Conservation (phyloP, 2,113 vertebrate species). For the Morone saxatilis region DNA sequence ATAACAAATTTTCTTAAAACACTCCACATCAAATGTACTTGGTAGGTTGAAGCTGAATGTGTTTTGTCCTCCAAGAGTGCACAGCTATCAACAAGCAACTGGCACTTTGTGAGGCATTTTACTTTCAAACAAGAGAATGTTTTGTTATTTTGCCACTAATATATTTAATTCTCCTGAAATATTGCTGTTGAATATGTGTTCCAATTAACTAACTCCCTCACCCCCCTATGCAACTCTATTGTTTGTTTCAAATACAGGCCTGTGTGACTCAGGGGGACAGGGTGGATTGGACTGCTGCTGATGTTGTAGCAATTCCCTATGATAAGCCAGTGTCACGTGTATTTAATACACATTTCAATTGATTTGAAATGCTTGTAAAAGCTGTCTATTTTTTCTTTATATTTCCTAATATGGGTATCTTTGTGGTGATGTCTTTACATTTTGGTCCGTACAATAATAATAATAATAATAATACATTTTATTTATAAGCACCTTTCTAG, state of each 20-base stretch:
- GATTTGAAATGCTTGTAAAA: conserved; percentile 5
- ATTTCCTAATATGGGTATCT: not conserved
- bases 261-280: conserved; percentile 48
- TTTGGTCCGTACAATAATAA: not conserved
- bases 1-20: not conserved
- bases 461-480: no score
- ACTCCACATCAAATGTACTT: conserved; percentile 9
- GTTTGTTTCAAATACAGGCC: conserved; percentile 57
- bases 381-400: not conserved
- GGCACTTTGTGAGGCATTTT: conserved; percentile 27
- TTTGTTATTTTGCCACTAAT: conserved; percentile 43
- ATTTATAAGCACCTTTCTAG: no score
- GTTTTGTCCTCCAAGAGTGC: not conserved
- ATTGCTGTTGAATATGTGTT: conserved; percentile 45
- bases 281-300: conserved; percentile 2
- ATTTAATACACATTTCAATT: not conserved
- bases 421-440: not conserved
- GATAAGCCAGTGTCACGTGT: conserved; percentile 10
- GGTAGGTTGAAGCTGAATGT: conserved; percentile 1
- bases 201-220: conserved; percentile 60
- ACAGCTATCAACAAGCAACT: not conserved
- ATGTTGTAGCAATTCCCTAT: conserved; percentile 19
- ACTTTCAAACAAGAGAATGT: conserved; percentile 49
- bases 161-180: conserved; percentile 49
- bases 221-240: conserved; percentile 43